Evolutionary conservation across 1,140 invertebrate species (phyloP), one percentile per base, ranked within the genome.

Genomic region (Zaprionus ghesquierei): DNA sequence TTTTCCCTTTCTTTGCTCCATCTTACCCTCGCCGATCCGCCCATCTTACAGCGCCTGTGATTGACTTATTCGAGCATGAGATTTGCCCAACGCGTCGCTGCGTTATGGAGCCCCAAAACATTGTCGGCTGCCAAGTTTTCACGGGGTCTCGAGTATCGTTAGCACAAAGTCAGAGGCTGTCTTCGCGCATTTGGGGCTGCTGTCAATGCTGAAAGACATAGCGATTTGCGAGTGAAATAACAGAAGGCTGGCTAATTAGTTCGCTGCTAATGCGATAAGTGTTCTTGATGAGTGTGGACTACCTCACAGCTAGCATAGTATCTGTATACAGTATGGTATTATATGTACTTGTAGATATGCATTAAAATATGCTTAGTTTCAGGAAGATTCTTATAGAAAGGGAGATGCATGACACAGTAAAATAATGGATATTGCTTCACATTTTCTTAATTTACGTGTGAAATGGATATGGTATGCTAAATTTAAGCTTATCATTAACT

Each of bases 181-280:
- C 62, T 66, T 59, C 55, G 59, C 44, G 60, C 79, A 81, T 65
- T 84, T 79, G 68, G 53, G 68, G 53, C 50, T 65, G 77, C 75
- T 86, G 82, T 86, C 82, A 87, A 79, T 68, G 71, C 66, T 82
- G 79, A 82, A 53, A 82, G 82, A 89, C 76, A 79, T 72, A 69
- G 78, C 72, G 75, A 82, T 86, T 87, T 87, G 79, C 75, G 82
- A 80, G 58, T 51, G 59, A 55, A 58, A 64, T 54, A 69, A 72
- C 66, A 69, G 68, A 78, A 70, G 69, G 53, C 70, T 38, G 20
- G 64, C 82, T 87, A 86, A 86, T 87, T 85, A 85, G 82, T 46
- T n/a, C 12, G 18, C 69, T 74, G 69, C 59, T 68, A 77, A 81
- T 81, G 79, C 79, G 74, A 65, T 81, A 81, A 77, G 35, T 81